Percentiles rank a stretch among this genome's conserved stretches.
Conservation (phyloP, 37 sponge, comb jelly and placozoan genomes). For the Tethya wilhelma region DNA sequence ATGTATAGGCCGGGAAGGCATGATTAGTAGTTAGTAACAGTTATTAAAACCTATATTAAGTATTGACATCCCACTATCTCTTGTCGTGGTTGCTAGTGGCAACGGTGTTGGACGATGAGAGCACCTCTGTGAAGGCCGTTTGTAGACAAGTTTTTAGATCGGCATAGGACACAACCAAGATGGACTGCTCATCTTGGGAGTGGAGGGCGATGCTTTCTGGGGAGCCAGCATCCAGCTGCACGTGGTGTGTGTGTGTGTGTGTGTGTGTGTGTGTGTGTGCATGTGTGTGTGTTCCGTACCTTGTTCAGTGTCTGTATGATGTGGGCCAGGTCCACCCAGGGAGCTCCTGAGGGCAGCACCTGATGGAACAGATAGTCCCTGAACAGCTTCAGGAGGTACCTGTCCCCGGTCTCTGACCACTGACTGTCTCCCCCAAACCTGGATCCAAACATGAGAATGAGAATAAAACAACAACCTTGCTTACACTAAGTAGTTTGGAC, state of each 20-base stretch:
- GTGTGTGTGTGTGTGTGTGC: neutral
- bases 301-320: constrained; percentile 86
- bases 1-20: no score
- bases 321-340: constrained; percentile 91
- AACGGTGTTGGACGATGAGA: constrained; percentile 20
- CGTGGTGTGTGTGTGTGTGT: neutral
- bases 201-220: constrained; percentile 65
- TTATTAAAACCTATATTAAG: no score
- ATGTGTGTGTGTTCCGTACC: constrained; percentile 15
- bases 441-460: neutral
- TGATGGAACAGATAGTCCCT: constrained; percentile 91
- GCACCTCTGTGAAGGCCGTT: constrained; percentile 64
- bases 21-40: no score
- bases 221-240: constrained; percentile 80
- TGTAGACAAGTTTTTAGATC: constrained; percentile 80
- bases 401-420: constrained; percentile 92
- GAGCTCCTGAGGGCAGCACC: constrained; percentile 70
- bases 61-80: no score
- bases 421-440: constrained; percentile 68
- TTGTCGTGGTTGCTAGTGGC: no score
- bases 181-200: constrained; percentile 81
- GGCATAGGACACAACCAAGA: constrained; percentile 80
- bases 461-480: neutral
- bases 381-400: constrained; percentile 87
- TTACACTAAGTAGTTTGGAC: neutral